phyloP scores from a whole-genome alignment of 2,797 vertebrate genomes.

The Acomys russatus region DNA sequence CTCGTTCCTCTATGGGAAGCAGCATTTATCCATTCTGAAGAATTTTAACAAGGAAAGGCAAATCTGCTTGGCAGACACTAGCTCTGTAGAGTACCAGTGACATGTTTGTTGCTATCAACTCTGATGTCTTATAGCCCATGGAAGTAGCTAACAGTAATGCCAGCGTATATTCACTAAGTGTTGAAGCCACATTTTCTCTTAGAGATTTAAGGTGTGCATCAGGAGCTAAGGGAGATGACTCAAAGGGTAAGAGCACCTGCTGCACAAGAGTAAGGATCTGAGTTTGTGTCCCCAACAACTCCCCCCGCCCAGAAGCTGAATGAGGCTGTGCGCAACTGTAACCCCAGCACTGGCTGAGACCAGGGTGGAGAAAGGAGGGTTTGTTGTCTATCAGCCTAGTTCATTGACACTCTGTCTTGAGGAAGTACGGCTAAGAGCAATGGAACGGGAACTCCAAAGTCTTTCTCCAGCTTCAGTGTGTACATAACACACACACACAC shows the following conservation, averaged over 20 bases:
- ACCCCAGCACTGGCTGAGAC: background rate
- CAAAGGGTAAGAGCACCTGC: background rate
- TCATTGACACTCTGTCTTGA: background rate
- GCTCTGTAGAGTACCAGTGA: background rate
- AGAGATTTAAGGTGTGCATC: background rate
- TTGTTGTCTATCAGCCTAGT: background rate
- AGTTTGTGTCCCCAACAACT: background rate
- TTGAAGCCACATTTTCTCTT: background rate
- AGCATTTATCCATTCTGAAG: conserved; percentile 23
- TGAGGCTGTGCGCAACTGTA: background rate
- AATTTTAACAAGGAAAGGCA: conserved; percentile 33
- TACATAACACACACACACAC: background rate
- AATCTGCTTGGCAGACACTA: background rate
- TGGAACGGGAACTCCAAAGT: background rate
- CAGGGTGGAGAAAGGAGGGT: background rate
- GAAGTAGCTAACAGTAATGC: background rate
- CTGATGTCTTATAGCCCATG: background rate
- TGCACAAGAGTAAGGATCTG: background rate
- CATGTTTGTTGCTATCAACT: conserved; percentile 14
- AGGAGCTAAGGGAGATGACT: background rate
- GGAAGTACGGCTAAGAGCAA: background rate
- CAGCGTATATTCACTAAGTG: background rate
- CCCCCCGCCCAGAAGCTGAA: background rate
- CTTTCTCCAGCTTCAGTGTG: background rate
- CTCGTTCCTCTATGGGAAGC: background rate